Evolutionary conservation across 2,888 invertebrate genomes (phyloP), one percentile per base, ranked within the genome.

Genomic region (Trissolcus japonicus): DNA sequence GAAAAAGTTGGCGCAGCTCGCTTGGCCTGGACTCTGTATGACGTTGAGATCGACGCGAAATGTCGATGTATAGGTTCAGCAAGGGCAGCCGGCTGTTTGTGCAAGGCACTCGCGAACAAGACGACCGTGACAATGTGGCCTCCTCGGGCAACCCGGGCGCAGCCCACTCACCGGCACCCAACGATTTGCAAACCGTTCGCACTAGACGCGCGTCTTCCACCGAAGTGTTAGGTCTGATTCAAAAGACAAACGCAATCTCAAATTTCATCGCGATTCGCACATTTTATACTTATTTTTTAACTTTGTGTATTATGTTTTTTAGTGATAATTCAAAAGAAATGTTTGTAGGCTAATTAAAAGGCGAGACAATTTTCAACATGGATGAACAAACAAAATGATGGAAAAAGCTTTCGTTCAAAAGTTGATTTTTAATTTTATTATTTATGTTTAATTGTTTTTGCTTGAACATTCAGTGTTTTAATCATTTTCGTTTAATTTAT

Each of bases 151-250:
- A 82, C 48, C 71, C 75, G 80, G 60, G 19, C 43, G 41, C 29
- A 9, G 51, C 78, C 73, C 67, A 81, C 68, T 25, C 78, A 80
- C 48, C 78, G 80, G 55, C 61, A 13, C 61, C 66, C 43, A 71
- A 72, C 71, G 90, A 92, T 89, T 91, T 95, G 85, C 94, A 94
- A 89, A 94, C 94, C 87, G 93, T 96, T 88, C 94, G 94, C 85
- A 95, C 95, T 84, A 94, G 95, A 89, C 94, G 95, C 86, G 92
- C 94, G 82, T 90, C 96, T 86, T 94, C 95, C 86, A 95, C 96
- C 84, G 95, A 95, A 91, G 94, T 96, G 87, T 91, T 95, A 85
- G 96, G 95, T 89, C 85, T 80, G 66, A 19, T 35, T 35, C 57
- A 51, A 40, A 29, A 55, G 35, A 21, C 41, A 25, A 41, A 35